Conservation (phyloP, 2,888 invertebrate species). For the Rhimphoctona megacephalus region DNA sequence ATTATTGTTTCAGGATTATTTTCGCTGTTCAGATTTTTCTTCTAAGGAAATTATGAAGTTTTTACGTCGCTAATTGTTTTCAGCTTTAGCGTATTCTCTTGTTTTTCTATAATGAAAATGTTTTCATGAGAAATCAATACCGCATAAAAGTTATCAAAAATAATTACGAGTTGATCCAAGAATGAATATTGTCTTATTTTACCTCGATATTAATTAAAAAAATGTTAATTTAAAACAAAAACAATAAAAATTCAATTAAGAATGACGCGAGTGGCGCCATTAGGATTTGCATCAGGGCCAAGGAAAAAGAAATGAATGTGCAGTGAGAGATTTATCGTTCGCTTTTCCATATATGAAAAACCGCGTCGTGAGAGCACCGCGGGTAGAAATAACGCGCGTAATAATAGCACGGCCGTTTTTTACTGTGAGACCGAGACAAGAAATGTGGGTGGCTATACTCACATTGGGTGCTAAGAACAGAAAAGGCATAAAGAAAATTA, state of each 20-base stretch:
- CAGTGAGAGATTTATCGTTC: conserved; percentile 50
- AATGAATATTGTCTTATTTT: neutral
- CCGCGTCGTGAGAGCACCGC: conserved; percentile 16
- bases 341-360: conserved; percentile 55
- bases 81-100: neutral
- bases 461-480: neutral
- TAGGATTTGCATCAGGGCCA: conserved; percentile 1
- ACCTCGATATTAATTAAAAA: neutral
- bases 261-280: conserved; percentile 3
- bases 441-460: conserved; percentile 59
- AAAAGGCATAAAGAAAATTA: conserved; percentile 31
- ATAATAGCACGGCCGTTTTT: conserved; percentile 53
- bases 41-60: neutral
- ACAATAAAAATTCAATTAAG: conserved; percentile 41
- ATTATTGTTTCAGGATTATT: neutral
- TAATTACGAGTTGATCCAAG: neutral
- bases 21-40: neutral
- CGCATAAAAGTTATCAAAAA: neutral
- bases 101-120: neutral
- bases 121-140: neutral
- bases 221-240: neutral
- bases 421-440: conserved; percentile 47
- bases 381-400: conserved; percentile 45
- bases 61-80: neutral
- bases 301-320: conserved; percentile 7